phyloP scores from a whole-genome alignment of 1,140 invertebrate species.

The Dolichoris vasculosae region DNA sequence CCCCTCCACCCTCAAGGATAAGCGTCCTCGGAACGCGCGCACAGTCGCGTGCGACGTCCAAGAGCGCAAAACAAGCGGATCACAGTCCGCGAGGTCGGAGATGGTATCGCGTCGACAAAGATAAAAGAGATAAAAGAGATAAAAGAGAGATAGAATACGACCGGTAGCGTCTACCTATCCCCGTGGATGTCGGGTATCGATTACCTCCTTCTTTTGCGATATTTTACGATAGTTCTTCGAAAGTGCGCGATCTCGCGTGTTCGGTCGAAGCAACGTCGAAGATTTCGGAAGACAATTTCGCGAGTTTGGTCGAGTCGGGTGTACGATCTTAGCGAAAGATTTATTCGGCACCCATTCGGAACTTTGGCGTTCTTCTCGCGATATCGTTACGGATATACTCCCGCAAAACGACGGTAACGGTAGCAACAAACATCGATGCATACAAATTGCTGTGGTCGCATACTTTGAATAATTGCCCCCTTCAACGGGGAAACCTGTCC shows the following conservation, averaged over 20 bases:
- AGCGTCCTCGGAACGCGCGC: not conserved
- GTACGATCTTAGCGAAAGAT: too few relatives aligned
- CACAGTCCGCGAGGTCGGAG: not conserved
- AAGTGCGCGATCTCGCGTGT: too few relatives aligned
- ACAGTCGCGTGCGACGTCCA: not conserved
- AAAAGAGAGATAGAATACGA: constrained; percentile 7
- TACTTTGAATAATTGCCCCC: constrained; percentile 41
- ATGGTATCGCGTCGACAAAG: not conserved
- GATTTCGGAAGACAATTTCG: too few relatives aligned
- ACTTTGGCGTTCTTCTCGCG: not conserved
- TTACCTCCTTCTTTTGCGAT: constrained; percentile 24
- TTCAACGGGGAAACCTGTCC: not conserved
- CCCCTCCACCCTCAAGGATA: not conserved
- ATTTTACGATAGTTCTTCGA: not conserved
- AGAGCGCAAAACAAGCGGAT: not conserved
- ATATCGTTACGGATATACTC: not conserved
- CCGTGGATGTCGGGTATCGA: constrained; percentile 15
- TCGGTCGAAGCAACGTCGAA: too few relatives aligned
- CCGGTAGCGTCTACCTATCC: not conserved
- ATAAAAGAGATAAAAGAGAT: constrained; percentile 38
- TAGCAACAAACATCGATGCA: not conserved
- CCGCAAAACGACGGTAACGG: not conserved
- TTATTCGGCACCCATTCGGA: too few relatives aligned
- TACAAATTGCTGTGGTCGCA: not conserved
- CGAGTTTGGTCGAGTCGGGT: too few relatives aligned